A percentile compares a stretch with the other conserved stretches of the same genome.
phyloP scores from a whole-genome alignment of 23 tunicate genomes.

The Phallusia fumigata region DNA sequence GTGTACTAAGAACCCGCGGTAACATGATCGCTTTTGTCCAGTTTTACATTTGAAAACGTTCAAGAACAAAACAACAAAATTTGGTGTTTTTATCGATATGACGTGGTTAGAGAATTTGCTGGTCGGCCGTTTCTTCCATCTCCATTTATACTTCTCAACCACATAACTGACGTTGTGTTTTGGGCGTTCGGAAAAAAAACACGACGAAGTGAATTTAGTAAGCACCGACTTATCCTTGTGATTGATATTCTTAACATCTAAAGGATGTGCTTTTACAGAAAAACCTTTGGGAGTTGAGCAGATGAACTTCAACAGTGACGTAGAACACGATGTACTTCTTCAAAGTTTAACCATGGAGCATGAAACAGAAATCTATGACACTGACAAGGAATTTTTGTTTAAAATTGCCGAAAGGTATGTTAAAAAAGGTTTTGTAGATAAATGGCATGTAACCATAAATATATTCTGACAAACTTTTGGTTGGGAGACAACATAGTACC shows the following conservation, averaged over 20 bases:
- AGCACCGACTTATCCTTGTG: background rate
- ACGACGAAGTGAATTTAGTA: background rate
- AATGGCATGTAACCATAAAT: too few species aligned
- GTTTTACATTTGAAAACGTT: conserved; percentile 36
- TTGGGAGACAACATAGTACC: too few species aligned
- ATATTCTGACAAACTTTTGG: too few species aligned
- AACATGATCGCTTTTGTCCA: background rate
- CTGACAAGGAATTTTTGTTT: too few species aligned
- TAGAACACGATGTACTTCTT: background rate
- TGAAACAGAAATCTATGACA: too few species aligned
- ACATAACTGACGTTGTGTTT: background rate
- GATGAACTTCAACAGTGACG: background rate
- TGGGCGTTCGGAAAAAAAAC: background rate
- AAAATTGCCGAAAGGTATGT: too few species aligned
- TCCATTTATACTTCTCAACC: conserved; percentile 23
- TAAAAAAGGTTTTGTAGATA: too few species aligned
- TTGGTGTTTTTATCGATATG: conserved; percentile 38
- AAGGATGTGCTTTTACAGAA: background rate
- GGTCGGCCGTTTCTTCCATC: conserved; percentile 27
- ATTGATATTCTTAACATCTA: background rate
- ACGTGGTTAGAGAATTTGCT: conserved; percentile 19
- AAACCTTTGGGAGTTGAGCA: background rate
- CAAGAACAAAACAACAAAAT: conserved; percentile 36
- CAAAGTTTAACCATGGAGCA: background rate
- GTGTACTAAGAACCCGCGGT: too few species aligned